Base-by-base conservation (phyloP, 2,888 invertebrate species). In the Chrysolina haemoptera region DNA sequence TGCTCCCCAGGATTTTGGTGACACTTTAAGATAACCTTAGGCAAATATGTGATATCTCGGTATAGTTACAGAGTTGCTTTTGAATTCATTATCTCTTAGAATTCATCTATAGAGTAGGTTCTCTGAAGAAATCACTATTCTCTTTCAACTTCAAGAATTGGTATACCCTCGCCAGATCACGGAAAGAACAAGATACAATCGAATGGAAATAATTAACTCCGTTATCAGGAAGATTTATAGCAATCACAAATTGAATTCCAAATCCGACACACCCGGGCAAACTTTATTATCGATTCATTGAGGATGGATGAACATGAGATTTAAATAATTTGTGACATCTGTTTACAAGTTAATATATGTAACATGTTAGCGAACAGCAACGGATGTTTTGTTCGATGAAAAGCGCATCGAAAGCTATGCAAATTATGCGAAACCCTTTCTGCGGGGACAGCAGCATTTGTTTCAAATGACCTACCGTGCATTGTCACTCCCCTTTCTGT, bases 291-390 rank as follows among this genome's bases (percentile, higher is more conserved):
- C 63, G 77, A 77, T 75, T 76, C 76, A 79, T 79, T 72, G 75
- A 74, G 64, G 68, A 72, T 72, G 74, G 62, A 68, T 76, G 77
- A 71, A 75, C 73, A 79, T 70, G 75, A 78, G 73, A 79, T 81
- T 79, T 79, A 76, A 79, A 82, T 83, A 81, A 82, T 81, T 83
- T 80, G 75, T 79, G 83, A 84, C 85, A 85, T 85, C 84, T 85
- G 85, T 85, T 85, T 84, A 85, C 84, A 85, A 84, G 84, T 84
- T 84, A 84, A 84, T 84, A 83, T 83, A 82, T 82, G 82, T 82
- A 77, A 76, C 75, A 76, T 76, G 71, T 69, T 77, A 75, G 67
- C 68, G 74, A 71, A 70, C 69, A 76, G 73, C 72, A 69, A 67
- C 48, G 67, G 75, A 72, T 71, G 78, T 77, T 77, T 77, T 76